These are phyloP conservation scores for Exephanes ischioxanthus DNA, from an alignment of 2,888 invertebrate species.

Conservation along the genomic window DNA sequence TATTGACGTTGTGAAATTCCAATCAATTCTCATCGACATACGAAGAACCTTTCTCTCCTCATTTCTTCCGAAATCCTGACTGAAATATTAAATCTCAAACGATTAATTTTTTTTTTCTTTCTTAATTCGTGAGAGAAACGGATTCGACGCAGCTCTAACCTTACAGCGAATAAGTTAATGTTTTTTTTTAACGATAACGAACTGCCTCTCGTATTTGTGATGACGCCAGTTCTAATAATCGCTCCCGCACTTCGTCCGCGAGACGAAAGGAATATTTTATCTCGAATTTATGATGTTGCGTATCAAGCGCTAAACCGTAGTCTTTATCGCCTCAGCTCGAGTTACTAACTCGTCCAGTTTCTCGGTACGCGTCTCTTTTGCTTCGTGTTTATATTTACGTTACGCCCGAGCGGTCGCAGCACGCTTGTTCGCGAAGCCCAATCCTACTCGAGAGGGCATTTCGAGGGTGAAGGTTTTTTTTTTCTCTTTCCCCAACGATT, in stretches of 20 bases:
- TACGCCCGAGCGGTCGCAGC: background rate
- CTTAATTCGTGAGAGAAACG: background rate
- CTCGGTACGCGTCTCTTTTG: background rate
- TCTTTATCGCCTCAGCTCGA: slow-evolving; percentile 5
- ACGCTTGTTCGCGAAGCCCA: background rate
- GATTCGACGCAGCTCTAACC: background rate
- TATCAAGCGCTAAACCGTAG: background rate
- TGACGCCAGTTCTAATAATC: slow-evolving; percentile 2
- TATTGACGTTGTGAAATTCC: no score
- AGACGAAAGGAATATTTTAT: background rate
- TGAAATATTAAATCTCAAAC: background rate
- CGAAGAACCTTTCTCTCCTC: background rate
- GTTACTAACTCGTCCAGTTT: background rate
- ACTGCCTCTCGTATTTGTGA: background rate
- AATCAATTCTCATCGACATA: background rate
- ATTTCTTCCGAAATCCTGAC: background rate
- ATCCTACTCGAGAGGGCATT: background rate
- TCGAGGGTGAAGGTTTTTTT: background rate
- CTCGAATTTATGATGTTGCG: background rate
- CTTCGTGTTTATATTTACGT: background rate
- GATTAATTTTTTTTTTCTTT: background rate
- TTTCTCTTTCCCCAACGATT: background rate
- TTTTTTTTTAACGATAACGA: background rate
- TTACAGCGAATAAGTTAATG: background rate
- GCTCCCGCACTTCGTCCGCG: background rate